Base-by-base conservation (phyloP, 2,113 vertebrate species). In the Cyanoramphus novaezelandiae region DNA sequence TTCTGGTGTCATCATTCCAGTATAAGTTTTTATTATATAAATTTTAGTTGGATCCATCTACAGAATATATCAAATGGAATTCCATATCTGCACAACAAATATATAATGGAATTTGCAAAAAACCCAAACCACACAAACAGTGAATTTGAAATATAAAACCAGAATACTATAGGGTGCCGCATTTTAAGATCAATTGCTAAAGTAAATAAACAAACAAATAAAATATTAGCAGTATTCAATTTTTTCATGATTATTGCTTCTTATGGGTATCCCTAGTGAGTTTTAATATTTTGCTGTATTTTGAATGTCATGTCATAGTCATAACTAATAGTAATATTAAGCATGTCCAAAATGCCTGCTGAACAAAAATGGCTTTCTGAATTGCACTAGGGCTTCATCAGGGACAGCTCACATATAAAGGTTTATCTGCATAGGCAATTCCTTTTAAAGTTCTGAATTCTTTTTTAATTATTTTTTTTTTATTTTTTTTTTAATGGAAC, bases 291-390 rank as follows among this genome's bases (percentile, higher is more conserved):
- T 93, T 86, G 15, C 44, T 88, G 96, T 64, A n/a, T 75, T 86
- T 96, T 95, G 76, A 82, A 95, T 63, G 44, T 80, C 16, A 27
- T 81, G 29, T 63, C 33, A 86, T 93, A 83, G 91, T 83, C 29
- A 82, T 86, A 95, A 79, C 83, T 87, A 72, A 86, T 64, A 90
- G 12, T 18, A 93, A 79, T 77, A 74, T 59, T 74, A 90, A 82
- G 4, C 3, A 20, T 44, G 7, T 62, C 20, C 76, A 19, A 62
- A 83, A 65, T 52, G 7, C 4, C 8, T 92, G 11, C 7, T 81
- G 46, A 81, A 67, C 31, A 62, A 18, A 80, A 88, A 86, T 31
- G 7, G 5, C 16, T 7, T 71, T 75, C 37, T 82, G 37, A 79
- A 68, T 49, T 41, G 5, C 19, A 28, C 3, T 25, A 79, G 29